Evolutionary conservation across 2,888 invertebrate genomes (phyloP).

Genomic region (Cyclophora punctaria): DNA sequence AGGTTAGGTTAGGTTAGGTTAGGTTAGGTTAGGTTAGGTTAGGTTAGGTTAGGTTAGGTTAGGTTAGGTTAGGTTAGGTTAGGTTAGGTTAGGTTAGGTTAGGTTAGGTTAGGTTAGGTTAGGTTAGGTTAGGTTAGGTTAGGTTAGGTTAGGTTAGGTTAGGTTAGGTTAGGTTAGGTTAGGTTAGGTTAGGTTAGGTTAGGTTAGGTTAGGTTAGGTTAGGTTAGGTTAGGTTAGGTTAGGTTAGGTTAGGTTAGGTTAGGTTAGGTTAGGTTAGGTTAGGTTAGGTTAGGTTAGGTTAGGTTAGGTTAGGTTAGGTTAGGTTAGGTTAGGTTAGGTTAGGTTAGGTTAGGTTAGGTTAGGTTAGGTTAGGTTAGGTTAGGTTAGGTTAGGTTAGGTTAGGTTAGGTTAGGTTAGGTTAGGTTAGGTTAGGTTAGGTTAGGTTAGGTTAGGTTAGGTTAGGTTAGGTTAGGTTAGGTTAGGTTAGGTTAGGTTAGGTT

Average conservation of each 20-base stretch:
- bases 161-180: conserved; percentile 8
- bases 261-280: conserved; percentile 15
- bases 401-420: conserved; percentile 12
- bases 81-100: conserved; percentile 5
- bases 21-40: conserved; percentile 8
- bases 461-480: conserved; percentile 8
- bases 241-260: conserved; percentile 12
- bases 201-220: conserved; percentile 13
- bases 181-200: conserved; percentile 13
- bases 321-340: conserved; percentile 12
- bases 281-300: conserved; percentile 14
- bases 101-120: conserved; percentile 3
- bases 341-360: conserved; percentile 15
- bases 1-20: conserved; percentile 8
- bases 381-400: conserved; percentile 13
- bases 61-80: conserved; percentile 8
- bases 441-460: conserved; percentile 11
- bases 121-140: conserved; percentile 7
- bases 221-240: conserved; percentile 11
- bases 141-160: conserved; percentile 10
- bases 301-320: conserved; percentile 15
- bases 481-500: conserved; percentile 10
- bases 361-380: conserved; percentile 13
- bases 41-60: conserved; percentile 9
- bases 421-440: conserved; percentile 12